Conservation (phyloP, 2,113 vertebrate genomes). For the Ctenodactylus gundi region DNA sequence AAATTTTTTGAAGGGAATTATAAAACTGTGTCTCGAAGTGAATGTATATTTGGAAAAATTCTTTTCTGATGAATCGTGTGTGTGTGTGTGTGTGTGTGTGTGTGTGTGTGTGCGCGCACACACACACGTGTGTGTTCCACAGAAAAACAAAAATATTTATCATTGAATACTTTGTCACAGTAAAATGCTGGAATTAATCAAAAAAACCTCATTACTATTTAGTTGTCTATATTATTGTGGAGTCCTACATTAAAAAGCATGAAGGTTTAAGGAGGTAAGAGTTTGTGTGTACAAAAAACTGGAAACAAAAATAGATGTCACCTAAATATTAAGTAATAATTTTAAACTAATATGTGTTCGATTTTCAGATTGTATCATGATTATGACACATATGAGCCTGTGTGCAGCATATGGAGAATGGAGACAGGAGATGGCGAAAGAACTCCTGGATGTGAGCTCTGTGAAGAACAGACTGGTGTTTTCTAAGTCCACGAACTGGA, state of each 20-base stretch:
- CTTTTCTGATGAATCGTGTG: neutral
- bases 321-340: neutral
- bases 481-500: neutral
- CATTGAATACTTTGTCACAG: neutral
- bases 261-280: neutral
- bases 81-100: too few relatives aligned
- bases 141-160: neutral
- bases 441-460: neutral
- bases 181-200: neutral
- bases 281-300: neutral
- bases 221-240: neutral
- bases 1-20: neutral
- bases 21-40: neutral
- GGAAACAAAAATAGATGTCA: neutral
- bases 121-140: neutral
- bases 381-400: neutral
- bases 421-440: neutral
- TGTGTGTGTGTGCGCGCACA: neutral
- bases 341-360: too few relatives aligned
- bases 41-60: neutral
- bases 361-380: neutral
- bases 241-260: neutral
- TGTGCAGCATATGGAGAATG: neutral
- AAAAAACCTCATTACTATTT: neutral
- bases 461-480: neutral